Base-by-base conservation (phyloP, 2,797 vertebrate species). In the Sebastes minor region DNA sequence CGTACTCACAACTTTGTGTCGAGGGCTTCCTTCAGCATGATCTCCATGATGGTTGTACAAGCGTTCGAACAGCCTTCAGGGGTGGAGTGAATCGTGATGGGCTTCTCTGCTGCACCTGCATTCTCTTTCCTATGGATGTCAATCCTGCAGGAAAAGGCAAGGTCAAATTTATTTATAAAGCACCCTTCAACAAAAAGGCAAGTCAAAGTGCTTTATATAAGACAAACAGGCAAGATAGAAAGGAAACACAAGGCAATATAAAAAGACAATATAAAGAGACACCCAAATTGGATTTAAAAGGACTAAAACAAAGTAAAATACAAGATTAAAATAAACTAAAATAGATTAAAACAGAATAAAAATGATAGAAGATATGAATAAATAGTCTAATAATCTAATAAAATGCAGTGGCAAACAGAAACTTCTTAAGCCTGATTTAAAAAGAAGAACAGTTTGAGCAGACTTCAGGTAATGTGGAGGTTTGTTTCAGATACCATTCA, bases 41-140 rank as follows among this genome's bases (percentile, higher is more conserved):
- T 99, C 92, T 99, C 98, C 98, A 99, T 97, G 93, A 99, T 99
- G 88, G 97, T 98, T 86, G 95, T 97, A 91, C 99, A 99, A 89
- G 99, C 98, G 0, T 95, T 96, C 42, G 98, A 98, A 86, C 98
- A 99, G 57, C 99, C 98, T 85, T 99, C 98, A 22, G 98, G 98
- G 61, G 98, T 99, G 57, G 99, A 99, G 91, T 99, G 98, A 83
- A 99, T 98, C 0, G 98, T 99, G 90, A 99, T 99, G 33, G 98
- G 98, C 94, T 99, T 99, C 94, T 99, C 98, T 27, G 98, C 98
- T 23, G 98, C 98, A 30, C 99, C 99, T 32, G 98, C 98, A 13
- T 99, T 99, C 90, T 99, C 99, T 91, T 99, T 99, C 78, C 99
- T 97, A 91, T 99, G 99, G 90, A 99, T 99, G 91, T 99, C 99